These are phyloP conservation scores for Desoria tigrina DNA, from an alignment of 2,888 invertebrate species.

Conservation along the genomic window DNA sequence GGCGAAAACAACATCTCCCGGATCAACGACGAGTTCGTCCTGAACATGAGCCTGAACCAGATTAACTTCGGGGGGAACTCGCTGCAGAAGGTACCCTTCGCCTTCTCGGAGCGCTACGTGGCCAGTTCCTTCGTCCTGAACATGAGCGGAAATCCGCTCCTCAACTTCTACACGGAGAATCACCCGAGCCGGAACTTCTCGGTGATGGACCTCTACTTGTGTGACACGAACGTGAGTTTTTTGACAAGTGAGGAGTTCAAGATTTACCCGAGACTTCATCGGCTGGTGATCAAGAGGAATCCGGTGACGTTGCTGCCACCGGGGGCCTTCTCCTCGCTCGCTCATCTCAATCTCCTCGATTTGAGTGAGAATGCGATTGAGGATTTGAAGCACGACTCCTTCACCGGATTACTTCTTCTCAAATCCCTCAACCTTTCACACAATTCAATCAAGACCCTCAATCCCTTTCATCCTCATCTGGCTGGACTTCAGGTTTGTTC, in stretches of 20 bases:
- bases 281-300: slow-evolving; percentile 69
- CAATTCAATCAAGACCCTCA: slow-evolving; percentile 77
- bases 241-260: slow-evolving; percentile 83
- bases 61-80: slow-evolving; percentile 74
- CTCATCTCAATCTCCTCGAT: slow-evolving; percentile 75
- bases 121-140: slow-evolving; percentile 71
- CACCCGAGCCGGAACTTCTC: slow-evolving; percentile 70
- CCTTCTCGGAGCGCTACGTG: slow-evolving; percentile 72
- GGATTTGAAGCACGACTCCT: slow-evolving; percentile 77
- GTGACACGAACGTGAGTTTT: slow-evolving; percentile 76
- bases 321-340: slow-evolving; percentile 76
- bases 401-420: slow-evolving; percentile 74
- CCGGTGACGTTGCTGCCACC: slow-evolving; percentile 78
- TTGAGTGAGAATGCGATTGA: slow-evolving; percentile 80
- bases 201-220: slow-evolving; percentile 79
- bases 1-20: slow-evolving; percentile 74
- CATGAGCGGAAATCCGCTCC: slow-evolving; percentile 78
- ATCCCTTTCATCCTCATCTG: slow-evolving; percentile 75
- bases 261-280: slow-evolving; percentile 73
- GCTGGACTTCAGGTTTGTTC: slow-evolving; percentile 66
- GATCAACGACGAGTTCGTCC: slow-evolving; percentile 77
- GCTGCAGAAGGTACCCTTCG: slow-evolving; percentile 76
- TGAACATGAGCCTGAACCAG: slow-evolving; percentile 67
- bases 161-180: slow-evolving; percentile 69
- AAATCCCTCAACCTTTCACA: slow-evolving; percentile 78